Evolutionary conservation across 2,888 invertebrate genomes (phyloP).

Genomic region (Tolmerus cingulatus): DNA sequence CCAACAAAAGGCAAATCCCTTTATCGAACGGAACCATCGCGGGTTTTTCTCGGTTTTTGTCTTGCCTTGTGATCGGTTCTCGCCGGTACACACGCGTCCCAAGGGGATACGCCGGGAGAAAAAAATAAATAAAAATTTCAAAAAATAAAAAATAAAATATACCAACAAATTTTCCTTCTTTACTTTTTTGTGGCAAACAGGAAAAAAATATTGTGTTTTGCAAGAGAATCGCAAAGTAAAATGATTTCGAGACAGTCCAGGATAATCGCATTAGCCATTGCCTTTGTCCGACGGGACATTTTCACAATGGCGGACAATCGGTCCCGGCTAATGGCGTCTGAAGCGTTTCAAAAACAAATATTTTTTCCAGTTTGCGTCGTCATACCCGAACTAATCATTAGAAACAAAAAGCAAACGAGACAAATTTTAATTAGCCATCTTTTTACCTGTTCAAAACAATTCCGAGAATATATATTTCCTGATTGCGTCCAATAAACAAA

Average conservation of each 20-base stretch:
- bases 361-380: not conserved
- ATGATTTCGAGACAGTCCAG: not conserved
- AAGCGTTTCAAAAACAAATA: not conserved
- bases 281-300: not conserved
- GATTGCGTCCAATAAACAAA: not conserved
- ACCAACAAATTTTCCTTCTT: not conserved
- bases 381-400: not conserved
- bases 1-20: conserved; percentile 40
- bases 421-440: not conserved
- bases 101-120: not conserved
- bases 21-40: conserved; percentile 36
- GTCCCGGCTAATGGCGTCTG: not conserved
- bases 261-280: conserved; percentile 13
- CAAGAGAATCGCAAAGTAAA: conserved; percentile 7
- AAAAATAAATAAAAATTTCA: not conserved
- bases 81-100: conserved; percentile 1
- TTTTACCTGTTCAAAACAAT: not conserved
- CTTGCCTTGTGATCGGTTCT: not conserved
- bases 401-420: not conserved
- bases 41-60: not conserved
- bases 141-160: not conserved
- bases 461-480: not conserved
- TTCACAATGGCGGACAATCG: conserved; percentile 2
- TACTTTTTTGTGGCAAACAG: not conserved
- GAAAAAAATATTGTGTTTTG: not conserved